phyloP scores from a whole-genome alignment of 2,797 vertebrate genomes.

The Cirrhinus molitorella region DNA sequence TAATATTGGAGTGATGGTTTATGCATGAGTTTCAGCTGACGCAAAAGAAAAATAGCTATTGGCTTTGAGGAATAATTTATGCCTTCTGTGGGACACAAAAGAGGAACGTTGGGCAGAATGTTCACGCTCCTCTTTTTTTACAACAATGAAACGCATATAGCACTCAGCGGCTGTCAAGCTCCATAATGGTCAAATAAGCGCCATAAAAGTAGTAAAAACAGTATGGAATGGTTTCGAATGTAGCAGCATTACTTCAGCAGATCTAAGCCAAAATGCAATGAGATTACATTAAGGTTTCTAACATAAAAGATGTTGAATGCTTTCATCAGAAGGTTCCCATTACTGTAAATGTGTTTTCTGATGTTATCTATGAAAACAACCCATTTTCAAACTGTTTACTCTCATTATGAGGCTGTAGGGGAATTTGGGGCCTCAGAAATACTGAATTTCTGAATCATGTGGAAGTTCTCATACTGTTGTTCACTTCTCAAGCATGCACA shows the following conservation, averaged over 20 bases:
- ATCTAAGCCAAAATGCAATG: neutral
- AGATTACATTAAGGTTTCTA: neutral
- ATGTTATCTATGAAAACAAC: neutral
- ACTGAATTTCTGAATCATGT: neutral
- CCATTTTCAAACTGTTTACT: neutral
- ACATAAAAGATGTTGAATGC: neutral
- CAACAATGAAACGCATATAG: neutral
- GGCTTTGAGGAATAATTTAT: conserved; percentile 26
- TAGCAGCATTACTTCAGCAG: neutral
- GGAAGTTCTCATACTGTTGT: neutral
- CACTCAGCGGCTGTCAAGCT: neutral
- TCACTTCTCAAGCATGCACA: neutral
- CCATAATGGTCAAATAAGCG: neutral
- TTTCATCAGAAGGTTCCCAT: neutral
- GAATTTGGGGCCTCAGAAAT: neutral
- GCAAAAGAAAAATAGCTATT: neutral
- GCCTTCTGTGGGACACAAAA: neutral
- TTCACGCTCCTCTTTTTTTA: neutral
- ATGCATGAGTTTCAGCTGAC: conserved; percentile 22
- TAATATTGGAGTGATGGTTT: conserved; percentile 5
- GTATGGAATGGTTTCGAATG: neutral
- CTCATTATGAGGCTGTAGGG: neutral
- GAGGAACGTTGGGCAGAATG: neutral
- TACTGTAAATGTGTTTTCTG: neutral
- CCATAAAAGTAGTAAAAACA: neutral